Conservation (phyloP, 2,797 vertebrate species). For the Crocidura indochinensis region DNA sequence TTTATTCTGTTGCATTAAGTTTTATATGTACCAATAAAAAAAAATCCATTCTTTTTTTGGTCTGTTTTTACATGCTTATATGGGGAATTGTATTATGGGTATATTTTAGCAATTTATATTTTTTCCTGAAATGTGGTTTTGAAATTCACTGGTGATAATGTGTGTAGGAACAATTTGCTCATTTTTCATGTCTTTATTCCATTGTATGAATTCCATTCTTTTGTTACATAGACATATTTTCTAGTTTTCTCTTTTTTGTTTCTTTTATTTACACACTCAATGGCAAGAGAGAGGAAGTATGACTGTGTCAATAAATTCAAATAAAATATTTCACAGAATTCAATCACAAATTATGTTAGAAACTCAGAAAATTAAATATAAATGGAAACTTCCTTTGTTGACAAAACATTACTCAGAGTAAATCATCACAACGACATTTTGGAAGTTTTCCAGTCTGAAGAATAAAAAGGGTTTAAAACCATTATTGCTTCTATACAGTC, state of each 20-base stretch:
- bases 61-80: background rate
- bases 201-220: background rate
- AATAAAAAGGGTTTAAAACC: background rate
- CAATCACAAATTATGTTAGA: background rate
- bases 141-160: background rate
- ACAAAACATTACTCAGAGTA: background rate
- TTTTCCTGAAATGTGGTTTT: background rate
- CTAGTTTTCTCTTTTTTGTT: background rate
- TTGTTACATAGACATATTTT: background rate
- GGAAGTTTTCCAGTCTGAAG: background rate
- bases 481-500: background rate
- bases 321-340: background rate
- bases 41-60: background rate
- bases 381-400: background rate
- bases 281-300: background rate
- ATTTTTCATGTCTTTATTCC: background rate
- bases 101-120: conserved; percentile 1
- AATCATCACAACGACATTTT: background rate
- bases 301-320: background rate
- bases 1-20: background rate
- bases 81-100: background rate
- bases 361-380: background rate
- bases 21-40: background rate
- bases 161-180: background rate
- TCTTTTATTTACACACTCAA: background rate